These are phyloP conservation scores for Zaprionus bogoriensis DNA, from an alignment of 2,888 invertebrate genomes.

Conservation along the genomic window DNA sequence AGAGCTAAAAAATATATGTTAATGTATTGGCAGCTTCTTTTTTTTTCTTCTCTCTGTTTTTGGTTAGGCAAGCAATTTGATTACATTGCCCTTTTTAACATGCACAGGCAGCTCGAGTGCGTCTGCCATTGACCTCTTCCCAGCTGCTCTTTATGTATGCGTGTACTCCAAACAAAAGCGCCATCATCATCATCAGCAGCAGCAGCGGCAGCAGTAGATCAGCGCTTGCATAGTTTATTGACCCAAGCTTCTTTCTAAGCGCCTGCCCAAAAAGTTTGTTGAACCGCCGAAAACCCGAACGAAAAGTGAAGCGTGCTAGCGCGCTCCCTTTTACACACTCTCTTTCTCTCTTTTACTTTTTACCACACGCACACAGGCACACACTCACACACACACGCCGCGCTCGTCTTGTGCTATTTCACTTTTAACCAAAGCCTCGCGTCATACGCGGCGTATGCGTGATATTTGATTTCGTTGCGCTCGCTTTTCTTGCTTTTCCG, in stretches of 20 bases:
- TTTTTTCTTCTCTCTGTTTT: slow-evolving; percentile 4
- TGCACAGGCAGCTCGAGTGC: slow-evolving; percentile 33
- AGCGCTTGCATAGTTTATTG: slow-evolving; percentile 64
- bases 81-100: slow-evolving; percentile 46
- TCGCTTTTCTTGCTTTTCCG: slow-evolving; percentile 48
- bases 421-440: slow-evolving; percentile 49
- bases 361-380: slow-evolving; percentile 3
- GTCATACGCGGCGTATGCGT: slow-evolving; percentile 63
- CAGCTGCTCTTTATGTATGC: slow-evolving; percentile 54
- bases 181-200: slow-evolving; percentile 33
- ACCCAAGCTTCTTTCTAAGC: slow-evolving; percentile 62
- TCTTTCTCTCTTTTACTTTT: slow-evolving; percentile 52
- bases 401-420: slow-evolving; percentile 48
- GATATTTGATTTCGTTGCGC: slow-evolving; percentile 54
- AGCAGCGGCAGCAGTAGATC: slow-evolving; percentile 35
- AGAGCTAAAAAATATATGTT: slow-evolving; percentile 16
- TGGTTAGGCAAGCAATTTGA: slow-evolving; percentile 30
- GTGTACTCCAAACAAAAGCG: slow-evolving; percentile 57
- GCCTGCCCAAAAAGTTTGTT: slow-evolving; percentile 61
- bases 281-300: slow-evolving; percentile 55
- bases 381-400: not conserved
- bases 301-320: slow-evolving; percentile 61
- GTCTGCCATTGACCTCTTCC: slow-evolving; percentile 63
- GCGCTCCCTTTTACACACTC: slow-evolving; percentile 52
- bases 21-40: slow-evolving; percentile 20